Conservation (phyloP, 2,797 vertebrate species). For the Acanthornis magna region DNA sequence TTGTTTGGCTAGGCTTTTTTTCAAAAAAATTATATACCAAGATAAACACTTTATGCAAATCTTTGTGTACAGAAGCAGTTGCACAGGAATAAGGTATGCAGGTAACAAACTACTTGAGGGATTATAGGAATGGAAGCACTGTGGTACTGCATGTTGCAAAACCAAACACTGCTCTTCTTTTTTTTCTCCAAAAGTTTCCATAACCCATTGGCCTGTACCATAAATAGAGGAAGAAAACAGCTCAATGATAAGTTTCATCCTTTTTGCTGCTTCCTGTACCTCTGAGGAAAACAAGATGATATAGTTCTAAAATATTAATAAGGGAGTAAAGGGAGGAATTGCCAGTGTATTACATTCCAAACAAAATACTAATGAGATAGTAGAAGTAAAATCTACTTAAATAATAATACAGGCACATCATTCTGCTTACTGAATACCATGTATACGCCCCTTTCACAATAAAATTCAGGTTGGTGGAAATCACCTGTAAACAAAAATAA, state of each 20-base stretch:
- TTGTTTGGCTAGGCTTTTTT: neutral
- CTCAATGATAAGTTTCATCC: neutral
- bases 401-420: neutral
- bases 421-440: neutral
- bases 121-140: neutral
- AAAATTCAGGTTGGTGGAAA: neutral
- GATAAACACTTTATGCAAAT: neutral
- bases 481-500: neutral
- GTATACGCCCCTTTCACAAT: neutral
- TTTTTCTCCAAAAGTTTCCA: neutral
- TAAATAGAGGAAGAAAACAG: neutral
- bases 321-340: neutral
- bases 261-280: neutral
- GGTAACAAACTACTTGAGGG: neutral
- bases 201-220: neutral
- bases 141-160: neutral
- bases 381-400: neutral
- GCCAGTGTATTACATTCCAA: neutral
- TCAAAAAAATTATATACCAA: neutral
- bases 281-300: neutral
- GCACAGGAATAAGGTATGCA: neutral
- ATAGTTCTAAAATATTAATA: constrained; percentile 25
- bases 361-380: neutral
- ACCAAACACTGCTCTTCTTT: neutral
- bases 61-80: neutral